Evolutionary conservation across 2,888 invertebrate genomes (phyloP).

Genomic region (Boloria selene): DNA sequence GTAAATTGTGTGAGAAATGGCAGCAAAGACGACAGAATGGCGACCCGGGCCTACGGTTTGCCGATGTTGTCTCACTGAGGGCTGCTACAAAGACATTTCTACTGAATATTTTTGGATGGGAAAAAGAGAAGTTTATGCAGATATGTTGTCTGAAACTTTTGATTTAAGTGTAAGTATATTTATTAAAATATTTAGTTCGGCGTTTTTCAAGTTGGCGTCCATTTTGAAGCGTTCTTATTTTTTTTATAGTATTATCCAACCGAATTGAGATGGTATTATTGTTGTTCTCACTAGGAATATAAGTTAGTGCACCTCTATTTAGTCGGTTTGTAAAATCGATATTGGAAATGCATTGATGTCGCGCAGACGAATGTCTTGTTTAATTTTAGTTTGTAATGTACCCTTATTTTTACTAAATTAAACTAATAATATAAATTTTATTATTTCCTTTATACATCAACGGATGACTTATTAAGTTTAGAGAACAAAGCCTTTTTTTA

Average conservation of each 20-base stretch:
- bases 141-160: constrained; percentile 71
- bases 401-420: background rate
- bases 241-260: constrained; percentile 50
- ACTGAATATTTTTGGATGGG: constrained; percentile 81
- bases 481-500: no score
- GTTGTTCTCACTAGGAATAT: constrained; percentile 33
- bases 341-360: constrained; percentile 9
- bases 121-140: constrained; percentile 72
- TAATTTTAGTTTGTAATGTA: background rate
- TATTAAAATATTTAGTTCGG: constrained; percentile 30
- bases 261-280: constrained; percentile 41
- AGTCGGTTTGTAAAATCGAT: constrained; percentile 51
- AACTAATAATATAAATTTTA: no score
- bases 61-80: constrained; percentile 72
- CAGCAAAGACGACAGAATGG: constrained; percentile 67
- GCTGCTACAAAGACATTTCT: constrained; percentile 77
- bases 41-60: constrained; percentile 74
- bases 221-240: constrained; percentile 50
- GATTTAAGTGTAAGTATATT: constrained; percentile 62
- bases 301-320: constrained; percentile 37
- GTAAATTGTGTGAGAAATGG: constrained; percentile 58
- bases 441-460: no score
- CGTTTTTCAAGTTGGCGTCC: constrained; percentile 50
- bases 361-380: background rate
- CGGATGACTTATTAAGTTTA: no score